Conservation (phyloP, 1,140 invertebrate species). For the Pomacea maculata region DNA sequence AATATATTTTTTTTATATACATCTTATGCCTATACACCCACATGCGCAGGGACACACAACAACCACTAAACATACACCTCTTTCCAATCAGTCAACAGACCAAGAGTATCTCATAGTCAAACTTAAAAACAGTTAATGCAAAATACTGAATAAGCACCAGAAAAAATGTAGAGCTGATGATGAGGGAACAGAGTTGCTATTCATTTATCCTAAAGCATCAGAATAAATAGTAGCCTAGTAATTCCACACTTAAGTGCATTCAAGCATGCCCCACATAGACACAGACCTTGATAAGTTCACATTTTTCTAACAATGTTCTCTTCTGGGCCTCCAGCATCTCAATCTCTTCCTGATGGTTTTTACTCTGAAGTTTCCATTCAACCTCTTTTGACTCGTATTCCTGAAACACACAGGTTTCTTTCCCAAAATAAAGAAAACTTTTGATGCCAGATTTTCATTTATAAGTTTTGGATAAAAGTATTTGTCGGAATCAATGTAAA, state of each 20-base stretch:
- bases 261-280: neutral
- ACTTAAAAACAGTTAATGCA: no score
- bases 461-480: no score
- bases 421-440: no score
- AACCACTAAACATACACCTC: no score
- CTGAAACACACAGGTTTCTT: constrained; percentile 20
- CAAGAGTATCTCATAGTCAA: no score
- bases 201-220: neutral
- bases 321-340: constrained; percentile 43
- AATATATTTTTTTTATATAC: no score
- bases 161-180: neutral
- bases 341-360: constrained; percentile 38
- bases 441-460: no score
- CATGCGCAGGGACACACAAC: no score
- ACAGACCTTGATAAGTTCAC: constrained; percentile 49
- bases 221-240: neutral
- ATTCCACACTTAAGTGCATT: neutral
- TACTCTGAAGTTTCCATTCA: constrained; percentile 40
- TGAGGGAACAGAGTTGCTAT: neutral
- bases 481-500: no score
- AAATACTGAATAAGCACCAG: neutral
- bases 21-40: no score
- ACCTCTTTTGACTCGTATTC: constrained; percentile 37
- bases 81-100: no score
- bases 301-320: constrained; percentile 45